A percentile compares a stretch with the other conserved stretches of the same genome.
These are phyloP conservation scores for Hippocampus barbouri DNA, from an alignment of 2,113 vertebrate species.

Conservation along the genomic window DNA sequence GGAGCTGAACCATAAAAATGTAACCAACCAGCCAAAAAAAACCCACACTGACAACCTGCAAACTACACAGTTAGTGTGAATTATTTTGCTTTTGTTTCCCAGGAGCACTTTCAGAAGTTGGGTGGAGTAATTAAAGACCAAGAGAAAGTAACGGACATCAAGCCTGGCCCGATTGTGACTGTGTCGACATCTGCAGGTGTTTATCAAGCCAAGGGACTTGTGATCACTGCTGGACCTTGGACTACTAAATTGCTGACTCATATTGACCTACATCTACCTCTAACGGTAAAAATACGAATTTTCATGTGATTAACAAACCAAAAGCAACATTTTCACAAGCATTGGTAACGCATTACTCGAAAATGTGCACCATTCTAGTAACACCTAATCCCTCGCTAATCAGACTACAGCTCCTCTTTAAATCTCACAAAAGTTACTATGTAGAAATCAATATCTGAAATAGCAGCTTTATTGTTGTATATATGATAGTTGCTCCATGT, in stretches of 20 bases:
- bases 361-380: too few species aligned
- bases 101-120: conserved; percentile 71
- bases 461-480: too few species aligned
- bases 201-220: conserved; percentile 76
- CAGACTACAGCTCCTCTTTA: too few species aligned
- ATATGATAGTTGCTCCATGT: too few species aligned
- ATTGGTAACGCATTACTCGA: too few species aligned
- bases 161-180: conserved; percentile 71
- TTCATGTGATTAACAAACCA: neutral
- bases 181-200: conserved; percentile 71
- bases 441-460: too few species aligned
- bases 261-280: conserved; percentile 77
- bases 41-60: too few species aligned
- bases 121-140: conserved; percentile 80
- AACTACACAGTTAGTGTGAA: too few species aligned
- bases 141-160: conserved; percentile 77
- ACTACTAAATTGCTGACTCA: conserved; percentile 72
- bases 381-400: too few species aligned
- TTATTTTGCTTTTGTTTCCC: conserved; percentile 5
- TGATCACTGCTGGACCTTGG: conserved; percentile 86
- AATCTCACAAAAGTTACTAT: too few species aligned
- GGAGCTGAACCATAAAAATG: neutral
- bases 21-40: neutral
- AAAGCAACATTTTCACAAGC: neutral
- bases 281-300: conserved; percentile 73